Evolutionary conservation across 1,140 invertebrate species (phyloP), one percentile per base, ranked within the genome.

Genomic region (Agrilus planipennis): DNA sequence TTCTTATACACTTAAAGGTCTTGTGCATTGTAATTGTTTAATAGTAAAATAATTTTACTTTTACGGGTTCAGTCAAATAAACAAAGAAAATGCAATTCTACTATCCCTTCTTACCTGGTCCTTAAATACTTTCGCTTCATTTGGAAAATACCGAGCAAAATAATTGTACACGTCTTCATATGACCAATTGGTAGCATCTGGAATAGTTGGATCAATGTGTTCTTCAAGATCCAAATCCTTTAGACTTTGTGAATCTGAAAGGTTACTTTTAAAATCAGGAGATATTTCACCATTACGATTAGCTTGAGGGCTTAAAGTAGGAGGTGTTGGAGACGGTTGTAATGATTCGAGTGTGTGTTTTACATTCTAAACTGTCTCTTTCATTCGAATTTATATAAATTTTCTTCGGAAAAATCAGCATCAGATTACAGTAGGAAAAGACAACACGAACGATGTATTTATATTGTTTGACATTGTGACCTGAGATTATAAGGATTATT

Each of bases 141-240:
- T 77, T 1, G 75, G 74, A 29, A 85, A 84, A 49, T 80, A 71
- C 44, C 78, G 68, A 5, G 67, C 67, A 55, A 89, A 85, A 65
- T 87, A 90, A 14, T 77, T 67, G 56, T 78, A 83, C 1, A 91
- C 86, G 60, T 91, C 80, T 44, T 83, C 76, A 6, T 76, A 73
- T 3, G 76, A 77, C 87, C 87, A 92, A 52, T 77, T 70, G 1
- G 75, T 73, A 9, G 83, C 81, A 65, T 88, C 82, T 14, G 84
- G 84, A 53, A 85, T 79, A 44, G 65, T 72, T 17, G 73, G 71
- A 62, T 81, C 78, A 40, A 80, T 71, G 32, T 55, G 48, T 31
- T 61, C 57, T 15, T 54, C 50, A n/a, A 53, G 45, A 39, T 60
- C 59, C 1, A 44, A 46, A 38, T 55, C 53, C 45, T 60, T 57